Evolutionary conservation across 2,113 vertebrate species (phyloP).

Genomic region (Sorex araneus): DNA sequence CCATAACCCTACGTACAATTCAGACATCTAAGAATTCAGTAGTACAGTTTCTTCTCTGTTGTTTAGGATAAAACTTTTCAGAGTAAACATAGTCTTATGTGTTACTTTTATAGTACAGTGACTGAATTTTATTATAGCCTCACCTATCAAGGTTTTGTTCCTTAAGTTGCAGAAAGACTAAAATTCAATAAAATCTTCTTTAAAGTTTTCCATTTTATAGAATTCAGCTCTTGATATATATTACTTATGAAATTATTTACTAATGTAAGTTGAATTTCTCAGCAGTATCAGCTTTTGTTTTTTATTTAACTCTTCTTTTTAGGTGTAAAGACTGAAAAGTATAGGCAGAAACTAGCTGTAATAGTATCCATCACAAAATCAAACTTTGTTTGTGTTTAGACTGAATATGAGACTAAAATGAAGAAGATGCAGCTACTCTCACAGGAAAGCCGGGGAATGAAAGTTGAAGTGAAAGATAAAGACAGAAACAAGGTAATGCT

Average conservation of each 20-base stretch:
- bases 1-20: neutral
- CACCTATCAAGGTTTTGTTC: constrained; percentile 42
- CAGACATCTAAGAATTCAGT: constrained; percentile 38
- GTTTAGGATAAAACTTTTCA: constrained; percentile 47
- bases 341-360: neutral
- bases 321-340: constrained; percentile 45
- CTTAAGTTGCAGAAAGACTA: neutral
- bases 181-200: constrained; percentile 51
- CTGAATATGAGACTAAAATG: constrained; percentile 88
- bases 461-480: constrained; percentile 71
- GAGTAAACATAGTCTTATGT: constrained; percentile 28
- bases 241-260: constrained; percentile 67
- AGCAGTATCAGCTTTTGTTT: constrained; percentile 54
- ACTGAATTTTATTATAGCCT: constrained; percentile 45
- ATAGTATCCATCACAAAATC: constrained; percentile 43
- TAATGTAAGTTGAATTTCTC: constrained; percentile 64
- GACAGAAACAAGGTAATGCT: constrained; percentile 87
- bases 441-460: constrained; percentile 78
- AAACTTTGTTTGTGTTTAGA: constrained; percentile 87
- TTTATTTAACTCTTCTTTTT: constrained; percentile 59
- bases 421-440: constrained; percentile 83
- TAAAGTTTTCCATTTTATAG: constrained; percentile 53
- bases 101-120: constrained; percentile 61
- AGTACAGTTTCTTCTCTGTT: constrained; percentile 51
- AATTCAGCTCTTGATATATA: constrained; percentile 50